Base-by-base conservation (phyloP, 53 echinoderm and acorn worm genomes). In the Hippasteria phrygiana region DNA sequence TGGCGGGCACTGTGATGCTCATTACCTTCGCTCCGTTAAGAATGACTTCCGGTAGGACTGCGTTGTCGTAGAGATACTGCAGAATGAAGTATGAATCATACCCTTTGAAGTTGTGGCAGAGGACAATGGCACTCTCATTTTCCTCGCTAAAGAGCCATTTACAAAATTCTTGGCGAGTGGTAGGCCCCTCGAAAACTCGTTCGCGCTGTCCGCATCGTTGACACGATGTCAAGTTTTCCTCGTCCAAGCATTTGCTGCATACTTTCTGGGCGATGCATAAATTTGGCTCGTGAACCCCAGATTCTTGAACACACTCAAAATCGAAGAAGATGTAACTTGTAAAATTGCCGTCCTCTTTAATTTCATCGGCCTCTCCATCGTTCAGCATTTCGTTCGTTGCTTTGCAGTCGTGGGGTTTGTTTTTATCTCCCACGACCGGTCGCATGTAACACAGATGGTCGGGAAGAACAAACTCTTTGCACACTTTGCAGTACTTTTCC, bases 371-470 rank as follows among this genome's bases (percentile, higher is more conserved):
- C 24, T 43, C 74, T 66, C 29, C 29, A 24, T 43, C 43, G 7
- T n/a, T 24, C 22, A 43, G 20, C 11, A n/a, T 10, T 28, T 64
- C 34, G 33, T 24, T 22, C 45, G 9, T 7, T 22, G 10, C 65
- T 5, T 5, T 1, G 20, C 10, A 36, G 28, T 64, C 38, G 16
- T 38, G 24, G 24, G 36, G 12, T 35, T 45, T 42, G 29, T 17
- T 9, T 40, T 39, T 62, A 3, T 66, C 55, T 26, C 71, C 72
- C 34, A 37, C 18, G 16, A 55, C 78, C 0, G 50, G 70, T 42
- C 76, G 71, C 73, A 93, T 91, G 51, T 72, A 77, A 45, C 84
- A 90, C 40, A n/a, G n/a, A n/a, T n/a, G n/a, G n/a, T n/a, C n/a
- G n/a, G n/a, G n/a, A n/a, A n/a, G n/a, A n/a, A n/a, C n/a, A n/a